Conservation (phyloP, 2,888 invertebrate species). For the Coronaproctus castanopsis region DNA sequence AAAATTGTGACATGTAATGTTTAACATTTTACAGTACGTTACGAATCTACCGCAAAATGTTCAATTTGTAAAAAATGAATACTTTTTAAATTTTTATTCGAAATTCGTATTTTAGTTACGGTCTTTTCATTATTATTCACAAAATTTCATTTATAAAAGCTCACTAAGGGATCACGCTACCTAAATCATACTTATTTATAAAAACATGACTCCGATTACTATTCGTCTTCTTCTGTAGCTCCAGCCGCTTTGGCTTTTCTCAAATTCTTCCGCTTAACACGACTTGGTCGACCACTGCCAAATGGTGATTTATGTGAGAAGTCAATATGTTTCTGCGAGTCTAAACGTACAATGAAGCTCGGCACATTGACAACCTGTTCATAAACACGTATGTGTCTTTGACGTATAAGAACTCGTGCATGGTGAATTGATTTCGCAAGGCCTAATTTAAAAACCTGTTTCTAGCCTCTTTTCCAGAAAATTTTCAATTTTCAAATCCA, state of each 20-base stretch:
- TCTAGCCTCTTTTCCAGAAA: conserved; percentile 98
- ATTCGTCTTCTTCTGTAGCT: conserved; percentile 52
- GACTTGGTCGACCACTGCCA: conserved; percentile 95
- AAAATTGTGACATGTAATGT: too few relatives aligned
- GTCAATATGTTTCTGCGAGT: conserved; percentile 94
- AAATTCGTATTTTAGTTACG: too few relatives aligned
- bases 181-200: too few relatives aligned
- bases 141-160: too few relatives aligned
- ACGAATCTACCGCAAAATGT: too few relatives aligned
- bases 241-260: conserved; percentile 60
- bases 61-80: too few relatives aligned
- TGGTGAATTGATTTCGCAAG: conserved; percentile 99
- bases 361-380: conserved; percentile 99
- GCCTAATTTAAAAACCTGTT: conserved; percentile 92
- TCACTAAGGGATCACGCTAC: too few relatives aligned
- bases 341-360: conserved; percentile 87
- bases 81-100: too few relatives aligned
- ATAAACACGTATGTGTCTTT: conserved; percentile 95
- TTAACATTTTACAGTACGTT: too few relatives aligned
- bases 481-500: conserved; percentile 96
- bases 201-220: too few relatives aligned
- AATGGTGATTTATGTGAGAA: conserved; percentile 96
- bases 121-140: too few relatives aligned
- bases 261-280: conserved; percentile 99
- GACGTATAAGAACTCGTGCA: conserved; percentile 93